Conservation (phyloP, 2,888 invertebrate species). For the Amorpha juglandis region DNA sequence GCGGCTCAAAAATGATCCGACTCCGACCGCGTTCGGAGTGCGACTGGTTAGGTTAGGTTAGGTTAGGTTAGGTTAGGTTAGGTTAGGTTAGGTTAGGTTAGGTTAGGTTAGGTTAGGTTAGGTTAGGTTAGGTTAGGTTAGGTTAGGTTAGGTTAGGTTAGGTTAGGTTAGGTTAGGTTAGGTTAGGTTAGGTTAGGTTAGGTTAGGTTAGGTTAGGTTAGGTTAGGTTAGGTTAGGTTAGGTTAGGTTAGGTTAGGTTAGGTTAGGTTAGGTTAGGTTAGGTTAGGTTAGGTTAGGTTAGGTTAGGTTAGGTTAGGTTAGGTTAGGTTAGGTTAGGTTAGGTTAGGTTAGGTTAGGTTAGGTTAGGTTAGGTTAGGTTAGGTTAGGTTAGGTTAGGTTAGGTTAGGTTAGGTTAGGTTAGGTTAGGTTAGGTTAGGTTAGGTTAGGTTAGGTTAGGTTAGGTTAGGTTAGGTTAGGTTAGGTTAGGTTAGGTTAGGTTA, state of each 20-base stretch:
- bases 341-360: too few relatives aligned
- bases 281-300: conserved; percentile 29
- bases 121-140: conserved; percentile 37
- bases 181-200: conserved; percentile 31
- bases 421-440: too few relatives aligned
- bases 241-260: conserved; percentile 33
- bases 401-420: too few relatives aligned
- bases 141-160: neutral
- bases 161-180: neutral
- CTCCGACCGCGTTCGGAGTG: too few relatives aligned
- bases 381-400: too few relatives aligned
- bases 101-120: conserved; percentile 33
- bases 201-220: conserved; percentile 21
- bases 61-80: conserved; percentile 35
- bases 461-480: too few relatives aligned
- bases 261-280: conserved; percentile 33
- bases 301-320: conserved; percentile 29
- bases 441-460: too few relatives aligned
- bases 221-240: conserved; percentile 10
- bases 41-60: conserved; percentile 37
- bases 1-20: too few relatives aligned
- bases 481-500: too few relatives aligned
- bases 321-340: too few relatives aligned
- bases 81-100: conserved; percentile 36
- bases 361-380: too few relatives aligned